These are phyloP conservation scores for Cydia amplana DNA, from an alignment of 1,140 invertebrate genomes.

Conservation along the genomic window DNA sequence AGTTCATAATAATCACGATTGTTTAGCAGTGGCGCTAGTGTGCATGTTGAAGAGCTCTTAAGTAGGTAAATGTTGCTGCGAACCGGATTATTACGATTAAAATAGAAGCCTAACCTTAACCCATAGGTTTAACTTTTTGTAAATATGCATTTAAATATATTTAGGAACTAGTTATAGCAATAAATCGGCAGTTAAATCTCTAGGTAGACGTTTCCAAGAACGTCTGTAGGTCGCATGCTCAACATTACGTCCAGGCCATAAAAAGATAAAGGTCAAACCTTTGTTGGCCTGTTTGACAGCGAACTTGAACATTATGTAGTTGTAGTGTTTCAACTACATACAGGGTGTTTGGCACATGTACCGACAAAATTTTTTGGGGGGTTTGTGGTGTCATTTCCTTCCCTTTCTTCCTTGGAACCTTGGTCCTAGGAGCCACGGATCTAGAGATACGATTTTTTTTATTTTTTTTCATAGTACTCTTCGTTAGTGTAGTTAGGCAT, in stretches of 20 bases:
- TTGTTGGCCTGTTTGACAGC: conserved; percentile 18
- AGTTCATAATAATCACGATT: no score
- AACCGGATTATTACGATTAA: neutral
- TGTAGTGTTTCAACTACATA: neutral
- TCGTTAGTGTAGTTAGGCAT: no score
- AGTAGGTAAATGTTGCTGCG: no score
- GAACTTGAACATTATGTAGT: neutral
- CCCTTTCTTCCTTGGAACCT: no score
- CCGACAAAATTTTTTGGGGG: no score
- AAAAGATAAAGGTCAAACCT: conserved; percentile 30
- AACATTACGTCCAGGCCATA: neutral
- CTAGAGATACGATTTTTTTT: no score
- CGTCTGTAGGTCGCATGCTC: conserved; percentile 31
- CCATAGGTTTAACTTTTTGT: neutral
- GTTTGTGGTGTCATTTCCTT: no score
- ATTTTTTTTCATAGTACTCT: no score
- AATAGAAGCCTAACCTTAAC: neutral
- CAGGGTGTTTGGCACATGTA: no score
- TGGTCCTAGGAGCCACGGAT: no score
- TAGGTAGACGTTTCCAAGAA: conserved; percentile 25
- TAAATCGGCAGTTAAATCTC: conserved; percentile 26
- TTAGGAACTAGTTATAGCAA: conserved; percentile 19
- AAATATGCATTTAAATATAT: neutral
- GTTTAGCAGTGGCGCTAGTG: no score
- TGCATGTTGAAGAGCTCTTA: no score